Evolutionary conservation across 2,113 vertebrate species (phyloP), one percentile per base, ranked within the genome.

Genomic region (Marcusenius ussheri): DNA sequence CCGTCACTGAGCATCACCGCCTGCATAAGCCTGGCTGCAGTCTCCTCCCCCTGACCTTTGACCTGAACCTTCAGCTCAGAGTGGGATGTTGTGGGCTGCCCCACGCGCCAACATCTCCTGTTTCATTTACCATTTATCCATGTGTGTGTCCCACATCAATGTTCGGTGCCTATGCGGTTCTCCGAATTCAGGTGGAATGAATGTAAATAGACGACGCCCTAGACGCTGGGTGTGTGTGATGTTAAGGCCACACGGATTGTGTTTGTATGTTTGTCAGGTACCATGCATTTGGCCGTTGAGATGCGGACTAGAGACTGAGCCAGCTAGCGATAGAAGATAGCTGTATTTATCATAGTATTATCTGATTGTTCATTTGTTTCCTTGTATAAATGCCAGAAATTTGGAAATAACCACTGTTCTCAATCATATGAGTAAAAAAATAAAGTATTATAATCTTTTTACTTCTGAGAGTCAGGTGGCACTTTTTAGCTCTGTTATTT

Each of bases 391-490:
- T 31, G 24, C 88, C 58, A 88, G 45, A 19, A 56, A 46, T 45
- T 74, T 42, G 51, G 88, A 88, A 74, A 88, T 88, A 74, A 74
- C 88, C 88, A 88, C 88, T 88, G 62, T 88, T 74, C 0, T 66
- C 39, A 88, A 24, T 88, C 58, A 88, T 47, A 39, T 70, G 24
- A 45, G 31, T 88, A 74, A 74, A 49, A 66, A 88, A 74, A 74
- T 45, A 88, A 88, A 62, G 35, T 46, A 88, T 24, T 58, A 46
- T 88, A 70, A 88, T 62, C 9, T 88, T 88, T 62, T 47, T 70
- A 66, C 39, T 47, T 88, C 56, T 27, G 62, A 27, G 50, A 45
- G 31, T 58, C 35, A 17, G 17, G 53, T 88, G 39, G 17, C 5
- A 24, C 13, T 66, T n/a, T 88, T 24, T 19, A 27, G 17, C 21